These are phyloP conservation scores for Oligia fasciuncula DNA, from an alignment of 2,888 invertebrate species.

Conservation along the genomic window DNA sequence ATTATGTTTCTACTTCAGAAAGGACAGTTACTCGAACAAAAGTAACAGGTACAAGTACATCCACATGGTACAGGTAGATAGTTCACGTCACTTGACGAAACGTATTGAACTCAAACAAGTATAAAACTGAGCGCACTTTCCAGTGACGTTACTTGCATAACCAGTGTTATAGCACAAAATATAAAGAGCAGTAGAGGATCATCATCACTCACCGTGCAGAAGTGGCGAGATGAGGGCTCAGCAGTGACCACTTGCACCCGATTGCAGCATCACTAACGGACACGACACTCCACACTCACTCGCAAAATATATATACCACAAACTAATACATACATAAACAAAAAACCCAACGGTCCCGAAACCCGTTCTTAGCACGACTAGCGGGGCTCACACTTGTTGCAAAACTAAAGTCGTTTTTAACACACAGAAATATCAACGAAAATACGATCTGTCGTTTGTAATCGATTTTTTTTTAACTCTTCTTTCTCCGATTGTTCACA, in stretches of 20 bases:
- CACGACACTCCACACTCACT: conserved; percentile 76
- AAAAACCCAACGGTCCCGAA: conserved; percentile 85
- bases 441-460: conserved; percentile 78
- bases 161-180: conserved; percentile 61
- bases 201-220: conserved; percentile 75
- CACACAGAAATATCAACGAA: conserved; percentile 78
- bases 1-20: conserved; percentile 36
- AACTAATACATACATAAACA: conserved; percentile 82
- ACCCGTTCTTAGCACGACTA: conserved; percentile 82
- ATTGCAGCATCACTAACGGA: conserved; percentile 81
- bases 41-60: conserved; percentile 56
- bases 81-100: conserved; percentile 23
- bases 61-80: conserved; percentile 42
- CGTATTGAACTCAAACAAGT: conserved; percentile 44
- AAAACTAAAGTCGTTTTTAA: conserved; percentile 81
- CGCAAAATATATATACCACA: conserved; percentile 79
- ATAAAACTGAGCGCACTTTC: conserved; percentile 62
- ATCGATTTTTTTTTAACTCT: conserved; percentile 83
- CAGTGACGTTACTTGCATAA: conserved; percentile 73
- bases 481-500: conserved; percentile 68
- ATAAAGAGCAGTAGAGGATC: conserved; percentile 55
- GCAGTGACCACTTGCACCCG: conserved; percentile 70
- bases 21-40: conserved; percentile 42
- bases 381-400: conserved; percentile 83
- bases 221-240: conserved; percentile 74